Base-by-base conservation (phyloP, 2,113 vertebrate species). In the Callaeas wilsoni region DNA sequence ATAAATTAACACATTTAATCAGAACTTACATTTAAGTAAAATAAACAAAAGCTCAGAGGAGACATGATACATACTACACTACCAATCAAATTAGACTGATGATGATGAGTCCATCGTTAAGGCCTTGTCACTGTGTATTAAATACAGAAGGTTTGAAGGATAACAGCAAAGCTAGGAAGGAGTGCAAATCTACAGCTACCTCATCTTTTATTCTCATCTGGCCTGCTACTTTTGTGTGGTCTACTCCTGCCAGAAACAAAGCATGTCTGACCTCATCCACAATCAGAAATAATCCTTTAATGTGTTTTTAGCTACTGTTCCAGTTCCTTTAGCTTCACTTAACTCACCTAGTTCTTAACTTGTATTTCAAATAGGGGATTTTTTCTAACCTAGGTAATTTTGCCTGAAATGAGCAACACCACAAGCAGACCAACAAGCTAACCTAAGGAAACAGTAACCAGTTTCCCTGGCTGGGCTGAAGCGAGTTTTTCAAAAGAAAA, bases 251-350 rank as follows among this genome's bases (percentile, higher is more conserved):
- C 71, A 70, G 74, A 89, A 95, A 87, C 63, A 93, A 95, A 90
- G 78, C 55, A 80, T 29, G 35, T 69, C 93, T 97, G 95, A 96
- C 91, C 91, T 96, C 95, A 93, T 89, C 67, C 67, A 83, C 69
- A 90, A 80, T 46, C 59, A 93, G 68, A 96, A 85, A 87, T 93
- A 94, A 95, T 91, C 87, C 84, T 94, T 95, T 94, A 94, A 96
- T 85, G 63, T 86, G 75, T 89, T 91, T 94, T 81, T 47, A 95
- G 71, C 70, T 91, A 80, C 87, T 88, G 53, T 85, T 94, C 75
- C 75, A 93, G 94, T 63, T 94, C 41, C 81, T 80, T 96, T 56
- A 89, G 89, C 91, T 93, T 77, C 39, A 65, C 22, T 85, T 76
- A 75, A 88, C 59, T 93, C 77, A 76, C 39, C 47, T 41, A 82